A percentile compares a stretch with the other conserved stretches of the same genome.
These are phyloP conservation scores for Blomia tropicalis DNA, from an alignment of 2,888 invertebrate genomes.

Conservation along the genomic window DNA sequence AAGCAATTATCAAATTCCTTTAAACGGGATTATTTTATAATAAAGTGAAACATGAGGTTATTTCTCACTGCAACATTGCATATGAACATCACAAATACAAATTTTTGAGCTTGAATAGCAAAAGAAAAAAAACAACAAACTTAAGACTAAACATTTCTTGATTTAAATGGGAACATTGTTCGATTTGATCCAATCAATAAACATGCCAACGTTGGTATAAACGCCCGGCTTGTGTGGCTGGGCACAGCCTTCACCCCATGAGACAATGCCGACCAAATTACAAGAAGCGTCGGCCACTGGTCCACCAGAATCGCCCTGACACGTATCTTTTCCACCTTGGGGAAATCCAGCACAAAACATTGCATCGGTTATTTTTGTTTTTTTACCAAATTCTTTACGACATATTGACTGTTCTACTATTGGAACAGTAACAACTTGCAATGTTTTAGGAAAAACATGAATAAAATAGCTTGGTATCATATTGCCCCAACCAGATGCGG, in stretches of 20 bases:
- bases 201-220: conserved; percentile 2
- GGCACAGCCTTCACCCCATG: conserved; percentile 4
- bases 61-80: too few relatives aligned
- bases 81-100: too few relatives aligned
- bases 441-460: too few relatives aligned
- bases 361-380: background rate
- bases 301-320: background rate
- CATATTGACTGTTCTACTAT: background rate
- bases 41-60: too few relatives aligned
- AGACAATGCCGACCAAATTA: conserved; percentile 1
- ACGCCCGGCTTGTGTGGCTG: conserved; percentile 3
- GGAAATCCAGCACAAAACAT: background rate
- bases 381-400: background rate
- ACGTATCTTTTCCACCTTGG: background rate
- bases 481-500: background rate
- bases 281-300: background rate
- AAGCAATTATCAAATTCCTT: too few relatives aligned
- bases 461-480: too few relatives aligned
- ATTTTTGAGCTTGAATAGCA: too few relatives aligned
- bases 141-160: background rate
- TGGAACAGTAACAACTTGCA: background rate
- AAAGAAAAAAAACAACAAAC: too few relatives aligned
- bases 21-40: too few relatives aligned
- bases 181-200: conserved; percentile 5
- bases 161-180: background rate